These are phyloP conservation scores for Acrossocheilus fasciatus DNA, from an alignment of 2,797 vertebrate genomes.

Conservation along the genomic window DNA sequence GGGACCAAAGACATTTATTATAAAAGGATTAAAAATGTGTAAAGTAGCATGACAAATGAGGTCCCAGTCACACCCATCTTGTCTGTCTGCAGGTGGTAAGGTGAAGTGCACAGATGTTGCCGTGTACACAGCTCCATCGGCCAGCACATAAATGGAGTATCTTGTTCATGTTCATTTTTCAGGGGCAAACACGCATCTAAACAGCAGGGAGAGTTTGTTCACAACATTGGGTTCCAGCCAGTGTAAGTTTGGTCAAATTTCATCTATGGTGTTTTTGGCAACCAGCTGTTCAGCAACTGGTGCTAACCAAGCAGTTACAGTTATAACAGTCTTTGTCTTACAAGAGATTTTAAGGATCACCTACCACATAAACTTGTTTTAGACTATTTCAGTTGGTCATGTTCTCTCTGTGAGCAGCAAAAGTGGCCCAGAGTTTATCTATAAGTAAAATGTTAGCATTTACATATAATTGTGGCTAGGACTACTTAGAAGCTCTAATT, in stretches of 20 bases:
- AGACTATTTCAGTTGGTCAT: not conserved
- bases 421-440: not conserved
- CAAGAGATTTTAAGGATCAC: not conserved
- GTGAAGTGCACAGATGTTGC: not conserved
- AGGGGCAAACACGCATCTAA: not conserved
- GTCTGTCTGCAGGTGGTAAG: not conserved
- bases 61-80: not conserved
- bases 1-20: not conserved
- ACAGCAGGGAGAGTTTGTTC: not conserved
- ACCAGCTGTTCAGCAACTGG: slow-evolving; percentile 1
- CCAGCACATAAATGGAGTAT: not conserved
- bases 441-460: not conserved
- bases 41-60: not conserved
- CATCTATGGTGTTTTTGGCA: not conserved
- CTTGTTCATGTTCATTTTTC: not conserved
- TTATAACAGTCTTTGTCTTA: not conserved
- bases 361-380: not conserved
- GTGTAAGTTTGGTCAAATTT: not conserved
- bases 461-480: not conserved
- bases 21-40: not conserved
- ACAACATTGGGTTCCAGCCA: not conserved
- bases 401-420: not conserved
- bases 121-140: not conserved
- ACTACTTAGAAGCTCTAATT: not conserved
- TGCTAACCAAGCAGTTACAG: slow-evolving; percentile 48